Percentiles rank a stretch among this genome's conserved stretches.
Evolutionary conservation across 2,797 vertebrate species (phyloP).

Genomic region (Sebastes itinus): DNA sequence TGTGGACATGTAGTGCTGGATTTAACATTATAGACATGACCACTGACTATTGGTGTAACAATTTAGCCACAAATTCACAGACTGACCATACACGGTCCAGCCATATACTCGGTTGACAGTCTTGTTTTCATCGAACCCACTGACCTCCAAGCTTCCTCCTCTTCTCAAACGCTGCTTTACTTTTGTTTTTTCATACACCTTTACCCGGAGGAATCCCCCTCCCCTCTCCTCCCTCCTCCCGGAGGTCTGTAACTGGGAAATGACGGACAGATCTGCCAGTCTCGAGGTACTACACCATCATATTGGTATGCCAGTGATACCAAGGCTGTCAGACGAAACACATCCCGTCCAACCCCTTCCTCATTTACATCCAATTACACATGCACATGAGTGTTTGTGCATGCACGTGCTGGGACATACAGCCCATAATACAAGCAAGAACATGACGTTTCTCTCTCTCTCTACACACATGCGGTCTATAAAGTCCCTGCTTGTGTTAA

Average conservation of each 20-base stretch:
- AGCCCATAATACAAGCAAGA: not conserved
- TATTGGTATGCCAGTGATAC: constrained; percentile 22
- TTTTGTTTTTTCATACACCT: not conserved
- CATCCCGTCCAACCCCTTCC: not conserved
- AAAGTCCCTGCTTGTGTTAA: constrained; percentile 7
- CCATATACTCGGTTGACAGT: too few relatives aligned
- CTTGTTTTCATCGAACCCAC: not conserved
- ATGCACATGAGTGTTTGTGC: constrained; percentile 3
- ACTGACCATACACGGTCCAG: too few relatives aligned
- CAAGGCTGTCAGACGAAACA: constrained; percentile 35
- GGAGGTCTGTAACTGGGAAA: constrained; percentile 15
- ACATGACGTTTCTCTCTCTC: not conserved
- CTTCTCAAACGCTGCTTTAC: not conserved
- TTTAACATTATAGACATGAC: too few relatives aligned
- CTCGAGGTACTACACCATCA: not conserved
- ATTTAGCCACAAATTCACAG: too few relatives aligned
- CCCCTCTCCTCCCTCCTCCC: not conserved
- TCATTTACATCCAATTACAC: constrained; percentile 45
- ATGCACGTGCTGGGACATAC: not conserved
- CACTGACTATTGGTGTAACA: too few relatives aligned
- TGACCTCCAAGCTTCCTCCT: not conserved
- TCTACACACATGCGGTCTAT: not conserved
- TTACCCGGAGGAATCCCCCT: not conserved
- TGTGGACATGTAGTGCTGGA: too few relatives aligned
- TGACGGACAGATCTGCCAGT: constrained; percentile 38